These are phyloP conservation scores for Melitaea athalia DNA, from an alignment of 2,888 invertebrate species.

Conservation along the genomic window DNA sequence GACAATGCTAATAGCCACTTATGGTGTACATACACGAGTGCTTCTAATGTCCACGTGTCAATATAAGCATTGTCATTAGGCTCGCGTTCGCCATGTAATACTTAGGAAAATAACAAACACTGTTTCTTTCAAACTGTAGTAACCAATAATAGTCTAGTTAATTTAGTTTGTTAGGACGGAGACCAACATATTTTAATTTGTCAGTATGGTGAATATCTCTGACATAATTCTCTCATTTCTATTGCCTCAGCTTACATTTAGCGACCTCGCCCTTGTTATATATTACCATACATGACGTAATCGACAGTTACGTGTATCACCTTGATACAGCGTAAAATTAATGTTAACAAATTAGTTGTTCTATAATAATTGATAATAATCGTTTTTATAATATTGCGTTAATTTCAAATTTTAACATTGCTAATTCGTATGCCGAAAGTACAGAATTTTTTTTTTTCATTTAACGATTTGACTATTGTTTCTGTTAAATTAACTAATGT, in stretches of 20 bases:
- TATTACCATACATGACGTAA: slow-evolving; percentile 23
- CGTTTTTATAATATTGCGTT: not conserved
- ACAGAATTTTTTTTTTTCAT: not conserved
- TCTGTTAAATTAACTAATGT: not conserved
- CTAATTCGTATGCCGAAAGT: too few species aligned
- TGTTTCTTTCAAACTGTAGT: too few species aligned
- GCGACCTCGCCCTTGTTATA: slow-evolving; percentile 19
- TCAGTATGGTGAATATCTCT: not conserved
- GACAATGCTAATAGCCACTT: not conserved
- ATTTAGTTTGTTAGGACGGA: not conserved
- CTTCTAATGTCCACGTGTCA: too few species aligned
- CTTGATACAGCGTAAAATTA: slow-evolving; percentile 12
- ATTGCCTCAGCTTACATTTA: slow-evolving; percentile 1
- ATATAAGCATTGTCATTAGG: too few species aligned
- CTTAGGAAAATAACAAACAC: too few species aligned
- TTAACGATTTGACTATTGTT: not conserved
- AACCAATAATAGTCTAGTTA: not conserved
- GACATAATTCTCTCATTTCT: slow-evolving; percentile 7
- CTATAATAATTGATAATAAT: slow-evolving; percentile 1
- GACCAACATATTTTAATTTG: not conserved
- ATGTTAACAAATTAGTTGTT: not conserved
- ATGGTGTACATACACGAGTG: not conserved
- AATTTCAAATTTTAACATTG: not conserved
- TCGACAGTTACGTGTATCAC: slow-evolving; percentile 14
- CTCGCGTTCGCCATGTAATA: too few species aligned